Evolutionary conservation across 2,888 invertebrate genomes (phyloP).

Genomic region (Leptinotarsa tumamoca): DNA sequence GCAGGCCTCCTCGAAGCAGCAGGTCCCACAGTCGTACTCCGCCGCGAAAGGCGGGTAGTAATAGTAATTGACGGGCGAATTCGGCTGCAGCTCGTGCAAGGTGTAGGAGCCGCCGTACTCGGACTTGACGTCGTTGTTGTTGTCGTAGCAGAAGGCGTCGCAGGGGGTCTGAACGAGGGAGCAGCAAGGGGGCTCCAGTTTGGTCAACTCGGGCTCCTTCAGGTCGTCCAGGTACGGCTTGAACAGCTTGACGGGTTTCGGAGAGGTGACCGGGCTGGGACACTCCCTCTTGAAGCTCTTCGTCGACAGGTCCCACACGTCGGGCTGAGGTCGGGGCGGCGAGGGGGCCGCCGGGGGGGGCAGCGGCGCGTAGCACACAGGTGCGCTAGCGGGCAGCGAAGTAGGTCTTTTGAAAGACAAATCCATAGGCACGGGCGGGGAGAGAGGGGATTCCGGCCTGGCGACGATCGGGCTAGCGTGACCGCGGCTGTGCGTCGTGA

Average conservation of each 20-base stretch:
- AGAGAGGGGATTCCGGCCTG: constrained; percentile 54
- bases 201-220: constrained; percentile 59
- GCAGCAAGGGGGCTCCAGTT: constrained; percentile 61
- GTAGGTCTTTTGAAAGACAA: constrained; percentile 63
- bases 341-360: constrained; percentile 42
- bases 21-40: constrained; percentile 44
- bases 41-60: constrained; percentile 52
- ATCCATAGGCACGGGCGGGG: constrained; percentile 63
- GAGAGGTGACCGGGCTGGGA: constrained; percentile 47
- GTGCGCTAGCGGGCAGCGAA: constrained; percentile 52
- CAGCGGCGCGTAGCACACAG: constrained; percentile 52
- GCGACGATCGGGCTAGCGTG: constrained; percentile 57
- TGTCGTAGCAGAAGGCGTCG: constrained; percentile 49
- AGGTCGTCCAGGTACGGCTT: constrained; percentile 81
- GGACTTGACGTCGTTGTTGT: constrained; percentile 56
- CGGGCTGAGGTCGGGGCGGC: constrained; percentile 53
- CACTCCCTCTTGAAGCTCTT: constrained; percentile 56
- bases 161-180: constrained; percentile 53
- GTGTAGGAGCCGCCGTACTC: constrained; percentile 58
- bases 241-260: constrained; percentile 80
- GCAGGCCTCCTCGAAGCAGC: constrained; percentile 53
- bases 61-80: constrained; percentile 65
- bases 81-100: constrained; percentile 65
- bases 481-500: constrained; percentile 58
- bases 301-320: constrained; percentile 65